Evolutionary conservation across 2,797 vertebrate species (phyloP), one percentile per base, ranked within the genome.

Genomic region (Syngnathus acus): DNA sequence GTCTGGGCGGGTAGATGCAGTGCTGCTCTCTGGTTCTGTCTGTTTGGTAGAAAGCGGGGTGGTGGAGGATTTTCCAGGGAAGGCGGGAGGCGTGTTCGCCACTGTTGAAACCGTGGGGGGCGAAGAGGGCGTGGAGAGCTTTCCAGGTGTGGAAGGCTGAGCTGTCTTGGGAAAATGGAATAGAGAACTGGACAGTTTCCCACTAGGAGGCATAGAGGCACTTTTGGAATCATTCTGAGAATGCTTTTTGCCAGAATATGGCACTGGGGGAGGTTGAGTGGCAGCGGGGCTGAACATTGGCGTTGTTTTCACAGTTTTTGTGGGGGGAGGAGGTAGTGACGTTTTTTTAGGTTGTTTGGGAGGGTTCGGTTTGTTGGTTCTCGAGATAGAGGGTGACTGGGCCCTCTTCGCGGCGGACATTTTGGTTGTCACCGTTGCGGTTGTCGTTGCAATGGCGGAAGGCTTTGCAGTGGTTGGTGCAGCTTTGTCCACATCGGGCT

Each of bases 401-500:
- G 68, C 63, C 60, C 84, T 91, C 70, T 83, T 91, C 39, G 16
- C 48, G 26, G 69, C 43, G 14, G 70, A 19, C 17, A n/a, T 66
- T 74, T 77, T 86, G n/a, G 9, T 76, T 4, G 75, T 68, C n/a
- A 72, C 63, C 19, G 78, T 78, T 0, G 80, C 80, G 11, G 83
- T 77, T 50, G 65, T 76, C 0, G 82, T 81, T 38, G 75, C 68
- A n/a, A 74, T 38, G 0, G 78, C 67, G 26, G 78, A 69, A 19
- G 87, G 68, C 64, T 71, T 77, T 11, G 62, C 53, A 2, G 85
- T 85, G n/a, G 82, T 69, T 39, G 62, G 69, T 70, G 82, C 69
- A 45, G 71, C 71, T 69, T 91, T 87, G 55, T 87, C 86, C n/a
- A 75, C 80, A 57, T 92, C 91, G 2, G 92, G 92, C 67, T 91